Conservation (phyloP, 2,888 invertebrate species). For the Synanthedon tipuliformis region DNA sequence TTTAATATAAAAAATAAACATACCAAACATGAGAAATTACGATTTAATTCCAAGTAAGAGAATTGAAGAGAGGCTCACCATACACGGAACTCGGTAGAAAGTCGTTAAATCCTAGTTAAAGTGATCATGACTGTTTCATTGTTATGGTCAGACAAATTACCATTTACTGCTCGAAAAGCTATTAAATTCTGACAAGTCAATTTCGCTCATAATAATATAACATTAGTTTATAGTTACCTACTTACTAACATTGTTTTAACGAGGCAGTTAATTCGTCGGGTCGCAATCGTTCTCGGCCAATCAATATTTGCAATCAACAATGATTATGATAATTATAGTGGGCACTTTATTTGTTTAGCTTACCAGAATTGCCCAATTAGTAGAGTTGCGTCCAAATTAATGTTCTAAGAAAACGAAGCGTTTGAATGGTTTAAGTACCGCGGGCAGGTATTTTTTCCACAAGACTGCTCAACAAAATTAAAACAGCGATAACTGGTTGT, state of each 20-base stretch:
- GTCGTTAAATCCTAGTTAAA: neutral
- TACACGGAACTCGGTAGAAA: neutral
- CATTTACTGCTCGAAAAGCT: neutral
- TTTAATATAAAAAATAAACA: too few relatives aligned
- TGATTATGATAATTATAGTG: neutral
- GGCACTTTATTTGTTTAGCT: neutral
- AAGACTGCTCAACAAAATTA: too few relatives aligned
- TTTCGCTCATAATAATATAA: neutral
- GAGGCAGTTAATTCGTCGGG: neutral
- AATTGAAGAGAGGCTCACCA: too few relatives aligned
- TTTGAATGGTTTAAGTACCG: neutral
- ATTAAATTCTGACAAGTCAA: neutral
- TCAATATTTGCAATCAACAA: neutral
- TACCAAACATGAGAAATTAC: too few relatives aligned
- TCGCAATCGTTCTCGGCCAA: neutral
- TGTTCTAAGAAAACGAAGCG: neutral
- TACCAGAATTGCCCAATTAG: conserved; percentile 1
- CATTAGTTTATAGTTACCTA: too few relatives aligned
- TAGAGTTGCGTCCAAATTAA: neutral
- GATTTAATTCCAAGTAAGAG: too few relatives aligned
- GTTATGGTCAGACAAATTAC: neutral
- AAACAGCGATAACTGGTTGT: too few relatives aligned
- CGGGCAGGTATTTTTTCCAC: too few relatives aligned
- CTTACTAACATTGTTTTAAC: neutral
- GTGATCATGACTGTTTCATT: neutral